Percentiles rank a stretch among this genome's conserved stretches.
Evolutionary conservation across 2,797 vertebrate genomes (phyloP).

Genomic region (Spatula clypeata): DNA sequence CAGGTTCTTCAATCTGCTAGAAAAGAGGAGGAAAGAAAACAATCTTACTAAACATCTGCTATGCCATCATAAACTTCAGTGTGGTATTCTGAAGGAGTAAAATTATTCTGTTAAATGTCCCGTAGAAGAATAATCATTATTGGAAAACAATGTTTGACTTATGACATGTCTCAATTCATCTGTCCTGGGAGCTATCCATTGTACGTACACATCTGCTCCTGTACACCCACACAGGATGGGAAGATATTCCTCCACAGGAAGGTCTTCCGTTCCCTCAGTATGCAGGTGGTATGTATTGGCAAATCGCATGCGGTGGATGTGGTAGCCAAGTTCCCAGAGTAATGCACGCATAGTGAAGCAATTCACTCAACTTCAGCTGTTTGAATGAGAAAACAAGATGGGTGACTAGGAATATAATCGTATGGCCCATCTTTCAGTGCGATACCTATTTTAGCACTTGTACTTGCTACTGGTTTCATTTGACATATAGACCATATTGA

Average conservation of each 20-base stretch:
- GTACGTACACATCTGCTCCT: constrained; percentile 58
- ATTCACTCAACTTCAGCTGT: constrained; percentile 22
- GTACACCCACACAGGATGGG: constrained; percentile 73
- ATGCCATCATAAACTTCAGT: neutral
- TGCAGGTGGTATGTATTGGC: constrained; percentile 72
- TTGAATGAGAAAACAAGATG: constrained; percentile 10
- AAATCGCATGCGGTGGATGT: neutral
- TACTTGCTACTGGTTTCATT: neutral
- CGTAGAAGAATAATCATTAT: constrained; percentile 45
- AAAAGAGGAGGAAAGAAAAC: neutral
- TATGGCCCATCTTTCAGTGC: neutral
- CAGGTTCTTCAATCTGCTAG: neutral
- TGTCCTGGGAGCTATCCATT: constrained; percentile 67
- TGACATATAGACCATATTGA: neutral
- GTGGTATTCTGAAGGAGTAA: neutral
- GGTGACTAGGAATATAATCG: neutral
- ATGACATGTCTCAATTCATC: constrained; percentile 18
- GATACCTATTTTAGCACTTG: neutral
- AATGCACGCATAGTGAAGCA: neutral
- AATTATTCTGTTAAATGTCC: constrained; percentile 38
- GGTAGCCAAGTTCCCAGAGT: constrained; percentile 70
- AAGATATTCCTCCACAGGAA: constrained; percentile 69
- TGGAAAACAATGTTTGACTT: constrained; percentile 53
- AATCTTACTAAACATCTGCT: neutral
- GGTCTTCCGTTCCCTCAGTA: constrained; percentile 42